Base-by-base conservation (phyloP, 2,888 invertebrate genomes). In the Lithophane leautieri region DNA sequence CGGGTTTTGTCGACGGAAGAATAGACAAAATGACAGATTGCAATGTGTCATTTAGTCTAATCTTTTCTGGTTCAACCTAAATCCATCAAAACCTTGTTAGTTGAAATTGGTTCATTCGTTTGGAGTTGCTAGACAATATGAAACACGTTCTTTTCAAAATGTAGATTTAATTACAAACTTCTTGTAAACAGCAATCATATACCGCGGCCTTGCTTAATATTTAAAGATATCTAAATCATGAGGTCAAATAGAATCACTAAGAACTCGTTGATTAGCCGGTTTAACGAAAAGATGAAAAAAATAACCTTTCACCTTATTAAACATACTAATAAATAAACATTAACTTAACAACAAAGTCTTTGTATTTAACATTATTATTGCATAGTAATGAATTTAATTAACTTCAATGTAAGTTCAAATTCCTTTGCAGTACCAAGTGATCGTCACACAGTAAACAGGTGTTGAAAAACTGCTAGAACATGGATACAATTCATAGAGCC, bases 401-500 rank as follows among this genome's bases (percentile, higher is more conserved):
- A 58, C 16, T 78, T 78, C 11, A 79, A 79, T 70, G 44, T 34
- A 70, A 58, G 86, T 84, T 67, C 44, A 60, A 66, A 65, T 16
- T 40, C 52, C 56, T 60, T 44, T 34, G 1, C 63, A 80, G 72
- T 79, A 4, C 1, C 19, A 19, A 44, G 58, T 22, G 54, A 74
- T 56, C 44, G 58, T 54, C 34, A n/a, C 11, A n/a, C 66, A 42
- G 85, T 76, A 74, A 42, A 70, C 83, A 83, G 67, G 76, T 82
- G 77, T 72, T 56, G 52, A 44, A 60, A 11, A 14, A 44, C 16
- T 4, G 56, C 8, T 34, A 12, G n/a, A 58, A 89, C 70, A 95
- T 95, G 96, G 95, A 95, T 67, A 78, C 75, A 8, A 86, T 94
- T 42, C 79, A 78, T 66, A 86, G 88, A 83, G 89, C 89, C 42